phyloP scores from a whole-genome alignment of 2,113 vertebrate species.

The Asarcornis scutulata region DNA sequence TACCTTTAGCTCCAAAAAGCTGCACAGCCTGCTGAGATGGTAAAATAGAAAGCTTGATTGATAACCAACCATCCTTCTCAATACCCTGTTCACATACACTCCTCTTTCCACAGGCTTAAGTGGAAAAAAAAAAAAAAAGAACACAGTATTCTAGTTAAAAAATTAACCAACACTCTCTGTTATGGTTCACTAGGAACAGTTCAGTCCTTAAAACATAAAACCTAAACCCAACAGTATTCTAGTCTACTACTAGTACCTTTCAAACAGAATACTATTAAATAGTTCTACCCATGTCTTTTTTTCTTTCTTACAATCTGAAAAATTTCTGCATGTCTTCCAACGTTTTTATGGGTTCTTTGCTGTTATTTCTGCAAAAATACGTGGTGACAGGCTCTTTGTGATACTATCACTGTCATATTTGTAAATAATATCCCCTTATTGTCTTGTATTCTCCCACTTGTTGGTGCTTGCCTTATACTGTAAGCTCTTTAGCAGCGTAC shows the following conservation, averaged over 20 bases:
- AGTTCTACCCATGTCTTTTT: neutral
- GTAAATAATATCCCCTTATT: neutral
- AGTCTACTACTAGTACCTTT: neutral
- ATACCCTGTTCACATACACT: neutral
- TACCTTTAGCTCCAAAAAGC: neutral
- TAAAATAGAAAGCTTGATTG: neutral
- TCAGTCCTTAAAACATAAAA: neutral
- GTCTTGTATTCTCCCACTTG: neutral
- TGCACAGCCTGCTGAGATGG: neutral
- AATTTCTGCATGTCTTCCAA: neutral
- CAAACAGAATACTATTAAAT: neutral
- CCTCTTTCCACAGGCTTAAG: neutral
- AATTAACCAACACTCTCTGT: neutral
- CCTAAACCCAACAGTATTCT: neutral
- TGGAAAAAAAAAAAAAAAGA: neutral
- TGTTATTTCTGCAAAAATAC: neutral
- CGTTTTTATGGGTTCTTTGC: neutral
- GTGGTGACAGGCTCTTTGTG: neutral
- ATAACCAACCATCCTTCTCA: neutral
- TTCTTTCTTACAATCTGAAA: neutral
- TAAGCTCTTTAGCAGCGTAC: neutral
- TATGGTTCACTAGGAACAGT: neutral
- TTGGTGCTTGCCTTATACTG: rapidly evolving
- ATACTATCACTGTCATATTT: neutral
- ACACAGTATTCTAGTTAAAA: neutral